Evolutionary conservation across 2,888 invertebrate species (phyloP), one percentile per base, ranked within the genome.

Genomic region (Amphipoea lucens): DNA sequence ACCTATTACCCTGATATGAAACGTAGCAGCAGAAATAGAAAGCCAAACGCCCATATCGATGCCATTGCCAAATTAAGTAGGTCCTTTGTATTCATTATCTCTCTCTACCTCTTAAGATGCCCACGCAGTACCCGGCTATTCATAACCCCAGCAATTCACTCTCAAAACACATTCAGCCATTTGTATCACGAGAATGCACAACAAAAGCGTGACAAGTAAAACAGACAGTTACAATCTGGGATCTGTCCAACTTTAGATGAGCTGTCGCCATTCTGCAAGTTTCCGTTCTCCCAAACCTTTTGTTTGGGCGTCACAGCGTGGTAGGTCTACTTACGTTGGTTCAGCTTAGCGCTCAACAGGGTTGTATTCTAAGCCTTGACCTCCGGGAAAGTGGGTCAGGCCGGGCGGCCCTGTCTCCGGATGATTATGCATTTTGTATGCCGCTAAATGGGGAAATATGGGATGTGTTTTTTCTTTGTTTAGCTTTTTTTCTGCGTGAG

Each of bases 391-490:
- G 85, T 94, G 90, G 94, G 94, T 92, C 94, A 86, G 81, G 79
- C 86, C 86, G 85, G 83, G 83, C 88, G 87, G 86, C 88, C 88
- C 82, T 76, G 86, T 85, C 89, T 88, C 87, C 84, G 90, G 89
- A 84, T 90, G 87, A 92, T 91, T 92, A 91, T 93, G 93, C 93
- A 93, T 91, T 92, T 93, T 92, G 89, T 88, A 91, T 92, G 87
- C 80, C 83, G 89, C 84, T 89, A 90, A 91, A 91, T 90, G 90
- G 84, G 87, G 82, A 88, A 89, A 90, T 90, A 88, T 86, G 79
- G 81, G 77, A 74, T 82, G 77, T 81, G 86, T 84, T 83, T 40
- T 78, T 81, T 74, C 84, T 74, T 89, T 89, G 84, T 83, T 84
- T 82, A 57, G 79, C 68, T 23, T 71, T 73, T 79, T 74, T 80